These are phyloP conservation scores for Gambusia affinis DNA, from an alignment of 2,113 vertebrate genomes.

Conservation along the genomic window DNA sequence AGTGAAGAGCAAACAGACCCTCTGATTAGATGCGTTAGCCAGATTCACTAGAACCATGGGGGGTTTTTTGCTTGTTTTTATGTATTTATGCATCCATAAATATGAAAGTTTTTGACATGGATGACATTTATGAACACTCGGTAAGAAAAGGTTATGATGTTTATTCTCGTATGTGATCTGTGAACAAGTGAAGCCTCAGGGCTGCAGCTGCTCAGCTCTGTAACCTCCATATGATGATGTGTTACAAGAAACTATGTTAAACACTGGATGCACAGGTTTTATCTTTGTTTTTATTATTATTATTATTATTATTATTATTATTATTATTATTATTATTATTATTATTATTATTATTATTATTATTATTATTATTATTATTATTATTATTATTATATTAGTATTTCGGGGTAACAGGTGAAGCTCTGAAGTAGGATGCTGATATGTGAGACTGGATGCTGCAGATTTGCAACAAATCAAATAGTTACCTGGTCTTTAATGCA, in stretches of 20 bases:
- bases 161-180: constrained; percentile 34
- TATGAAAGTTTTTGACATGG: constrained; percentile 26
- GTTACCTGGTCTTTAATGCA: background rate
- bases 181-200: constrained; percentile 28
- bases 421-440: constrained; percentile 13
- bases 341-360: no score
- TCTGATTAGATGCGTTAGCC: background rate
- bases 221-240: constrained; percentile 8
- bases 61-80: no score
- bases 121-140: constrained; percentile 48
- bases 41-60: background rate
- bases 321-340: no score
- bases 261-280: constrained; percentile 9
- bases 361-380: no score
- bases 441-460: constrained; percentile 1
- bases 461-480: background rate
- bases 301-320: no score
- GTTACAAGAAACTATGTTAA: background rate
- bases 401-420: background rate
- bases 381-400: no score
- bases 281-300: background rate
- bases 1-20: background rate
- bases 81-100: background rate
- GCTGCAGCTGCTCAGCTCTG: constrained; percentile 7
- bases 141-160: constrained; percentile 40